Evolutionary conservation across 2,888 invertebrate species (phyloP).

Genomic region (Polydrusus tereticollis): DNA sequence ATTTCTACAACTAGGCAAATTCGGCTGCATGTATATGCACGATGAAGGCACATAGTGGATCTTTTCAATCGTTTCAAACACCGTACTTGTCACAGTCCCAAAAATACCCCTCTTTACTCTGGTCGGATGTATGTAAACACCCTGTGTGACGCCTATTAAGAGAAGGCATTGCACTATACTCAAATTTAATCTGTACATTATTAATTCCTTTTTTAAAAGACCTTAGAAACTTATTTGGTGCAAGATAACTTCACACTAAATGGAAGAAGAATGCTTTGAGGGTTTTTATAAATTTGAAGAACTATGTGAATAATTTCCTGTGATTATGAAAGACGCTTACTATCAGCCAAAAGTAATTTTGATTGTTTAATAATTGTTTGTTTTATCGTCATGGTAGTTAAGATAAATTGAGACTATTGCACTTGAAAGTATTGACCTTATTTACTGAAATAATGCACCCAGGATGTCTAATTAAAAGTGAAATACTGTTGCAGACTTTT

Average conservation of each 20-base stretch:
- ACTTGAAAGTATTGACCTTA: too few relatives aligned
- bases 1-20: slow-evolving; percentile 64
- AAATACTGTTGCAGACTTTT: too few relatives aligned
- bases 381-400: too few relatives aligned
- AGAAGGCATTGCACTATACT: background rate
- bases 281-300: slow-evolving; percentile 7
- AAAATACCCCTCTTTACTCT: slow-evolving; percentile 43
- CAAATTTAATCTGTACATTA: background rate
- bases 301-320: too few relatives aligned
- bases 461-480: too few relatives aligned
- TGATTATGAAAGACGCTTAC: too few relatives aligned
- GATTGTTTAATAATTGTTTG: too few relatives aligned
- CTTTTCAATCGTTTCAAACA: slow-evolving; percentile 57
- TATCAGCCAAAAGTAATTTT: too few relatives aligned
- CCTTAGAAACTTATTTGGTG: background rate
- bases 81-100: slow-evolving; percentile 59
- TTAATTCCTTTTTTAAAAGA: background rate
- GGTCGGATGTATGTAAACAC: slow-evolving; percentile 23
- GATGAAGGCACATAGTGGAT: slow-evolving; percentile 64
- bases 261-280: too few relatives aligned
- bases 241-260: background rate
- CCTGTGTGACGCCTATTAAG: background rate
- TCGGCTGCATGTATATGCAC: slow-evolving; percentile 64
- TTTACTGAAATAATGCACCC: too few relatives aligned
- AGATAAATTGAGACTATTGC: too few relatives aligned